phyloP scores from a whole-genome alignment of 2,797 vertebrate species.

The Antennarius maculatus region DNA sequence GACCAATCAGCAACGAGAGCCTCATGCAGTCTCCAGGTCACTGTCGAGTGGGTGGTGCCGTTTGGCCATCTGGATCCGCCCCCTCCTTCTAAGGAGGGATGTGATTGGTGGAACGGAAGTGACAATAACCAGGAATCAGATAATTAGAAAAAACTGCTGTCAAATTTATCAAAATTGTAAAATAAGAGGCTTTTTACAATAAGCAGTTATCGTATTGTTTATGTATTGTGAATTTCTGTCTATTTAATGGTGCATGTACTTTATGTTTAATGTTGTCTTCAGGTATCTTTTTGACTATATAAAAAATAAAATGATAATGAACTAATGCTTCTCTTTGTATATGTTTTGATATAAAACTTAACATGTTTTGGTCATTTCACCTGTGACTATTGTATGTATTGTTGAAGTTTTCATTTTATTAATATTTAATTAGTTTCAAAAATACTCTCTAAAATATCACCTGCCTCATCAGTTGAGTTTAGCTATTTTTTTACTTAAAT shows the following conservation, averaged over 20 bases:
- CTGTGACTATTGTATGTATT: background rate
- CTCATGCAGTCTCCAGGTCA: conserved; percentile 79
- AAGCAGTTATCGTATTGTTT: no score
- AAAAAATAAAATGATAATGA: background rate
- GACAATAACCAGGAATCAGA: no score
- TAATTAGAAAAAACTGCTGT: background rate
- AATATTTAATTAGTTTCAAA: no score
- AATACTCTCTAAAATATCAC: background rate
- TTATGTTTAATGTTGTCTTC: background rate
- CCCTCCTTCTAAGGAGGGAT: conserved; percentile 83
- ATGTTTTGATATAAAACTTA: background rate
- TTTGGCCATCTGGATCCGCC: conserved; percentile 84
- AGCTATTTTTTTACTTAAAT: no score
- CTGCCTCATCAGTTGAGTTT: no score
- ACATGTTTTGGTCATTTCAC: background rate
- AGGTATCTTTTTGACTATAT: background rate
- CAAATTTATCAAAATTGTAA: no score
- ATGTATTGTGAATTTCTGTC: background rate
- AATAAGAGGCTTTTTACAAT: no score
- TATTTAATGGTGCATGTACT: background rate
- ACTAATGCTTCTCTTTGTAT: background rate
- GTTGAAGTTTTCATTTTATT: no score
- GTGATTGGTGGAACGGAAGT: conserved; percentile 18
- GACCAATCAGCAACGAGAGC: conserved; percentile 78
- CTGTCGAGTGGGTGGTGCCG: conserved; percentile 73